Conservation (phyloP, 2,797 vertebrate genomes). For the Anguilla marmorata region DNA sequence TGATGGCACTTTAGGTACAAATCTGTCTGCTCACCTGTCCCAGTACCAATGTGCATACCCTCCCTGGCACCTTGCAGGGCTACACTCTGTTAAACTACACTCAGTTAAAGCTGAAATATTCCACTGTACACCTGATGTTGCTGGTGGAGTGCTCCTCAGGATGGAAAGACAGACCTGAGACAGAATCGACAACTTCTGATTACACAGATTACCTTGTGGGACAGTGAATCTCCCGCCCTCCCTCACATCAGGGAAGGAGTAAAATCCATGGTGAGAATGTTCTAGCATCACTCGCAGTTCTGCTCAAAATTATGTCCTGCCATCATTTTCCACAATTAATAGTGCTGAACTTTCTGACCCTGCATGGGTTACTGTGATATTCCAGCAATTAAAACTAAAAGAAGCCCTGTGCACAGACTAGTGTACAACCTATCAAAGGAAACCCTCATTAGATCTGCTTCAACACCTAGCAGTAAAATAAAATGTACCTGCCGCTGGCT, state of each 20-base stretch:
- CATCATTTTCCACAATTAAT: neutral
- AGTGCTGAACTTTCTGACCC: no score
- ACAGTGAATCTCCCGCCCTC: no score
- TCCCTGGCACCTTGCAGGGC: neutral
- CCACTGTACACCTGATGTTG: neutral
- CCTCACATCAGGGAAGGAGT: neutral
- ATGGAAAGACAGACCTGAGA: neutral
- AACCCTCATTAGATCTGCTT: neutral
- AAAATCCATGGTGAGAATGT: neutral
- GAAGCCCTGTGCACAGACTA: neutral
- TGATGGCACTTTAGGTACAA: neutral
- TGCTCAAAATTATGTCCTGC: neutral
- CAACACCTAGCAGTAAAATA: neutral
- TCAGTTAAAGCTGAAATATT: neutral
- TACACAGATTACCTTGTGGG: no score
- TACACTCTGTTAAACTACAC: neutral
- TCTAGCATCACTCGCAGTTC: neutral
- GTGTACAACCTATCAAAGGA: neutral
- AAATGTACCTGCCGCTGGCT: neutral
- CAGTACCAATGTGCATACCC: neutral
- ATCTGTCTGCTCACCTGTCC: neutral
- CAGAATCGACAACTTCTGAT: no score
- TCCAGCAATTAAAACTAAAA: neutral
- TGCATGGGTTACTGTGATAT: neutral
- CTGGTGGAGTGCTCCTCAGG: neutral